phyloP scores from a whole-genome alignment of 2,797 vertebrate genomes.

The Discoglossus pictus region DNA sequence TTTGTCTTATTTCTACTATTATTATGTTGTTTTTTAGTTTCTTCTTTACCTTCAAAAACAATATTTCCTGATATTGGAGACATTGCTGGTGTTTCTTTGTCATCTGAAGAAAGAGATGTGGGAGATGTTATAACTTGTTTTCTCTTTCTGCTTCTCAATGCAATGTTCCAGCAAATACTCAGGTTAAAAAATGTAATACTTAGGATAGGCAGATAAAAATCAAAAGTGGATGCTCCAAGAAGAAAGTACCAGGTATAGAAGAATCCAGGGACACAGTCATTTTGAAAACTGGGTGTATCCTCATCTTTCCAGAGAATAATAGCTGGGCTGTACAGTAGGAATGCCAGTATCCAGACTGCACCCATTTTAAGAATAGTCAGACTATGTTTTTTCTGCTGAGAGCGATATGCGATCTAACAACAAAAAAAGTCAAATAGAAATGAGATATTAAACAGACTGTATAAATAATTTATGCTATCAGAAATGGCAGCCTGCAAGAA shows the following conservation, averaged over 20 bases:
- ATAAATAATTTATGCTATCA: too few species aligned
- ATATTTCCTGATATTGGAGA: too few species aligned
- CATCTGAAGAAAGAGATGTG: conserved; percentile 31
- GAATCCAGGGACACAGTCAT: conserved; percentile 71
- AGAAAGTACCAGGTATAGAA: conserved; percentile 73
- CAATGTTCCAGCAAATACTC: conserved; percentile 77
- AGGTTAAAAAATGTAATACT: conserved; percentile 82
- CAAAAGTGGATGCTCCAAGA: conserved; percentile 73
- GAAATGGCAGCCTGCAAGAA: too few species aligned
- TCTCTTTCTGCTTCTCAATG: conserved; percentile 64
- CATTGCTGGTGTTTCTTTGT: too few species aligned
- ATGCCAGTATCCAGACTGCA: conserved; percentile 68
- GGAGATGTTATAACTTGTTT: conserved; percentile 61
- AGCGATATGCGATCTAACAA: too few species aligned
- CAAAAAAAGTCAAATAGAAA: too few species aligned
- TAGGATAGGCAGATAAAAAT: conserved; percentile 79
- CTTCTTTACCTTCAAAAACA: too few species aligned
- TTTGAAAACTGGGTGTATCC: conserved; percentile 62
- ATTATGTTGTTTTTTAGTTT: too few species aligned
- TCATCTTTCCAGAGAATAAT: conserved; percentile 72
- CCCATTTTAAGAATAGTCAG: conserved; percentile 55
- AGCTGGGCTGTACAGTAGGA: conserved; percentile 67
- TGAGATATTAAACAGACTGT: too few species aligned
- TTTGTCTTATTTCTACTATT: conserved; percentile 70
- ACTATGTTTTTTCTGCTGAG: too few species aligned